Conservation (phyloP, 2,888 invertebrate species). For the Lamellibrachia satsuma region DNA sequence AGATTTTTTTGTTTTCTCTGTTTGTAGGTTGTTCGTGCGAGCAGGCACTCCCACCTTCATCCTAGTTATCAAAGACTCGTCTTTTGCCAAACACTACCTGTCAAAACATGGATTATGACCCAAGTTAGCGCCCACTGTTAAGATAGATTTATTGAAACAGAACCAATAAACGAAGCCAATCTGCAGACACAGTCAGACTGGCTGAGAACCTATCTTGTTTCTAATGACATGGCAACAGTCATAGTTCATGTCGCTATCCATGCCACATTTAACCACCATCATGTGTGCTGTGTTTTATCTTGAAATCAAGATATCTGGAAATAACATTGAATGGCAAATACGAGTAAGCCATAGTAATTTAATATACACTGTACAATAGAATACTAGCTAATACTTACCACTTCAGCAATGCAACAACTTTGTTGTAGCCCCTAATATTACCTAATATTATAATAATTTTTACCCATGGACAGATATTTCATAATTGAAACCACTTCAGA, state of each 20-base stretch:
- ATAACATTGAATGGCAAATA: background rate
- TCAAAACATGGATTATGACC: background rate
- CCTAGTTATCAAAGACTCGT: conserved; percentile 29
- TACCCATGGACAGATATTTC: too few relatives aligned
- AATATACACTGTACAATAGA: background rate
- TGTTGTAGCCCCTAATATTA: too few relatives aligned
- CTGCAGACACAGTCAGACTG: background rate
- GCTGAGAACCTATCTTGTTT: background rate
- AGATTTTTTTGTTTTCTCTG: background rate
- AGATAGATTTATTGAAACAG: background rate
- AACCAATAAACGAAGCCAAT: background rate
- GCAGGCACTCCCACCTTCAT: conserved; percentile 38
- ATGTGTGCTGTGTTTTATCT: background rate
- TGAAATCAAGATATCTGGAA: background rate
- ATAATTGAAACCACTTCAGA: too few relatives aligned
- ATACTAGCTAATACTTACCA: background rate
- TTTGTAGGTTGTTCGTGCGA: conserved; percentile 31
- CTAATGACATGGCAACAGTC: background rate
- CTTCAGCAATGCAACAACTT: too few relatives aligned
- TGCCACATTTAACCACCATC: background rate
- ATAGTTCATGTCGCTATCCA: background rate
- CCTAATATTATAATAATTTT: too few relatives aligned
- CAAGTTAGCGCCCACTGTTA: background rate
- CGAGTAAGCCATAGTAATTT: background rate
- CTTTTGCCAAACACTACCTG: conserved; percentile 33